These are phyloP conservation scores for Epinephelus coioides DNA, from an alignment of 2,797 vertebrate species.

Conservation along the genomic window DNA sequence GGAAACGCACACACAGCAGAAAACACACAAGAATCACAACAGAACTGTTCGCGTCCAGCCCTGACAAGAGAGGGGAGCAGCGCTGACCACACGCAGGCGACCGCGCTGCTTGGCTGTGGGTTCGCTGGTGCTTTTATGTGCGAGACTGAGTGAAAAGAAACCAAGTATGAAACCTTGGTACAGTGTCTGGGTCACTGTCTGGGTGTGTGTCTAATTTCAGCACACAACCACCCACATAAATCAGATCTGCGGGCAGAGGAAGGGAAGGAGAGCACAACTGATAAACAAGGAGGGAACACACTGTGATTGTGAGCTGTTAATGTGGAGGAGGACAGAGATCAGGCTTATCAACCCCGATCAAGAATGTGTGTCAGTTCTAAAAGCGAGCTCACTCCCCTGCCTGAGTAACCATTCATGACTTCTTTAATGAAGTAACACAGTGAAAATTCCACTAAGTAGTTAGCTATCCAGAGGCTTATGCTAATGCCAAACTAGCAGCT, in stretches of 20 bases:
- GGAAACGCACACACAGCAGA: slow-evolving; percentile 48
- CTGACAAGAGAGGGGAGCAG: slow-evolving; percentile 33
- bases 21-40: slow-evolving; percentile 51
- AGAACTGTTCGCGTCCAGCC: slow-evolving; percentile 33
- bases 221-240: slow-evolving; percentile 13
- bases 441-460: background rate
- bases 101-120: background rate
- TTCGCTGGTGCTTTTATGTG: slow-evolving; percentile 27
- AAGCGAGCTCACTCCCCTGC: background rate
- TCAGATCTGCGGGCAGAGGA: slow-evolving; percentile 26
- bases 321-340: slow-evolving; percentile 6
- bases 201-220: slow-evolving; percentile 42
- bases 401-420: background rate
- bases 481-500: background rate
- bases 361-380: background rate
- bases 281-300: slow-evolving; percentile 14
- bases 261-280: slow-evolving; percentile 4
- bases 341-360: background rate
- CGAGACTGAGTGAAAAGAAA: slow-evolving; percentile 32
- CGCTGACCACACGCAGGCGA: slow-evolving; percentile 52
- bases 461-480: background rate
- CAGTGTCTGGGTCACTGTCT: slow-evolving; percentile 50
- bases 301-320: slow-evolving; percentile 22
- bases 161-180: slow-evolving; percentile 13
- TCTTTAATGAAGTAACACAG: background rate